Base-by-base conservation (phyloP, 30 jellyfish, hydroid and myxozoan species). In the Sanderia malayensis region DNA sequence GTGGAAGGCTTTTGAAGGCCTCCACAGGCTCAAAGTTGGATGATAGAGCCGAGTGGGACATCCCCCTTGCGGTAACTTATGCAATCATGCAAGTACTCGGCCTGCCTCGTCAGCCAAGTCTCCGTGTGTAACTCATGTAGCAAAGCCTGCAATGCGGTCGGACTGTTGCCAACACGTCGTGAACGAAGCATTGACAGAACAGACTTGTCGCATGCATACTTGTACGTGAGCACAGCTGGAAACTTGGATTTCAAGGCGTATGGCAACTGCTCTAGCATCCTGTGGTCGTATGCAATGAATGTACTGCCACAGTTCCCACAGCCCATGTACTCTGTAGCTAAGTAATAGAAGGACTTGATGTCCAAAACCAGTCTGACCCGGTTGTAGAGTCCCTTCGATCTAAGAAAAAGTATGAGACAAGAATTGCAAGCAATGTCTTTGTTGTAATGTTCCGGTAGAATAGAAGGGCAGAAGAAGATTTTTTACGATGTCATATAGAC, bases 201-300 rank as follows among this genome's bases (percentile, higher is more conserved):
- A 17, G 76, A 20, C 58, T 19, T 31, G 52, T 79, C 92, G 47
- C 84, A 68, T 4, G 79, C 93, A 68, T 46, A 66, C 67, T 81
- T 53, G 62, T 70, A 57, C 32, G 93, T 68, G 80, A 81, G 65
- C 30, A 72, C 53, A 4, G 55, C 74, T 6, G 84, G 93, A 30
- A 79, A 79, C 26, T 76, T 33, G 52, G n/a, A 58, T 25, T 52
- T 25, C 18, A 76, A 6, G 31, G 30, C 45, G 21, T 34, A 58
- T 21, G 93, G 93, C 62, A 81, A 47, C 93, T 81, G 93, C 15
- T 33, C 80, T 62, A 81, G 22, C 11, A 81, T 27, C 72, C 74
- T 45, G 29, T 67, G 58, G 71, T 31, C 67, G 32, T 67, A 53
- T 20, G 67, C 81, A 15, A 70, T 45, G n/a, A 33, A 32, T 15